A percentile compares a stretch with the other conserved stretches of the same genome.
Evolutionary conservation across 1,140 invertebrate genomes (phyloP).

Genomic region (Tachypleus tridentatus): DNA sequence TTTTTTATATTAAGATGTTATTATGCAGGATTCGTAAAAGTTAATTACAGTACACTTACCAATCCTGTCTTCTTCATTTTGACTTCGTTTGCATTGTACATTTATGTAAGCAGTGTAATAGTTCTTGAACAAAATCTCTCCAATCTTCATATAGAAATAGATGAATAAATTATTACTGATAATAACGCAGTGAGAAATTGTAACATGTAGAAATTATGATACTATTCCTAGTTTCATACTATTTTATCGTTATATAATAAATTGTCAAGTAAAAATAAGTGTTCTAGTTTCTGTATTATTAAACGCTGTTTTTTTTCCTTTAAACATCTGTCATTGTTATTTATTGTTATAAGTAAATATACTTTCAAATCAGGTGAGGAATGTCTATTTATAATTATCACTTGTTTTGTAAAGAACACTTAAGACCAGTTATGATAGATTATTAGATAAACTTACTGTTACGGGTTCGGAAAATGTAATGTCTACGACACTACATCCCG

Average conservation of each 20-base stretch:
- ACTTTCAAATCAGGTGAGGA: no score
- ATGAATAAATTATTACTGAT: background rate
- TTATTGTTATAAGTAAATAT: no score
- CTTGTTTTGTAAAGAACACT: no score
- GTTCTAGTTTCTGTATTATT: background rate
- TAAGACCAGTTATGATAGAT: background rate
- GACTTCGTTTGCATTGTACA: conserved; percentile 17
- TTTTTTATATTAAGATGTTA: background rate
- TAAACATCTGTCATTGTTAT: background rate
- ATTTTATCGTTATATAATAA: background rate
- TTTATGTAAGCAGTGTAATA: conserved; percentile 37
- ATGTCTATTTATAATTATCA: no score
- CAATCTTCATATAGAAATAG: conserved; percentile 29
- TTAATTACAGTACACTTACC: conserved; percentile 2
- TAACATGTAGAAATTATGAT: background rate
- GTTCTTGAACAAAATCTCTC: conserved; percentile 40
- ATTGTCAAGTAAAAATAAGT: background rate
- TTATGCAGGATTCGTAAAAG: background rate
- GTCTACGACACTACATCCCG: conserved; percentile 18
- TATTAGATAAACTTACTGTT: conserved; percentile 3
- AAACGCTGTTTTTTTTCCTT: background rate
- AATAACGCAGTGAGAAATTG: background rate
- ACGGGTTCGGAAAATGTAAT: conserved; percentile 14
- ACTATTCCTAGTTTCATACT: background rate
- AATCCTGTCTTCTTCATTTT: conserved; percentile 20